Conservation (phyloP, 2,113 vertebrate species). For the Paramisgurnus dabryanus region DNA sequence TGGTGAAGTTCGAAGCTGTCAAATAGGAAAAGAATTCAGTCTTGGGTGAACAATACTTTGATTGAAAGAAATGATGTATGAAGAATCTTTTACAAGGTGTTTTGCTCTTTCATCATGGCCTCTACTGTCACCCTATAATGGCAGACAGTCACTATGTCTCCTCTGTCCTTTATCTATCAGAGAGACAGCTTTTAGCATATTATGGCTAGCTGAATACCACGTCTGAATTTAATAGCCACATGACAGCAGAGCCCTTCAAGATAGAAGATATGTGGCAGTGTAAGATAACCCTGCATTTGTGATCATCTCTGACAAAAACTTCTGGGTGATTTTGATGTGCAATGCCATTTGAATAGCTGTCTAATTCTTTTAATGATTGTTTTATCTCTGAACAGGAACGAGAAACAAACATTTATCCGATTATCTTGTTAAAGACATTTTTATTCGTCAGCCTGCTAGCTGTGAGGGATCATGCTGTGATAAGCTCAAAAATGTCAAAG, state of each 20-base stretch:
- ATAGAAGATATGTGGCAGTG: background rate
- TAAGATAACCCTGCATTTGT: conserved; percentile 5
- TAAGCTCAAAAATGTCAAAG: background rate
- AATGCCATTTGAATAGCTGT: background rate
- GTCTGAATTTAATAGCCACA: conserved; percentile 31
- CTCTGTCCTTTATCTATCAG: conserved; percentile 10
- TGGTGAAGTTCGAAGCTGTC: too few species aligned
- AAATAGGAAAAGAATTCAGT: background rate
- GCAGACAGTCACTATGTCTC: background rate
- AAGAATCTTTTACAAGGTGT: background rate
- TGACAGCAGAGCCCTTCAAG: conserved; percentile 22
- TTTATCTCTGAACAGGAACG: background rate
- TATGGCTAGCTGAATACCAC: conserved; percentile 9
- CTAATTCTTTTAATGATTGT: background rate
- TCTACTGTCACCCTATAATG: conserved; percentile 30
- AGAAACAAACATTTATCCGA: background rate
- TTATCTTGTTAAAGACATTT: background rate
- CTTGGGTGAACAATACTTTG: background rate
- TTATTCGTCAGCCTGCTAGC: background rate
- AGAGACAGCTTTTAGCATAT: conserved; percentile 12
- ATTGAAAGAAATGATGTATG: background rate
- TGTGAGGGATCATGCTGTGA: background rate
- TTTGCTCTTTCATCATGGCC: conserved; percentile 30
- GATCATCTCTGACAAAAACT: conserved; percentile 19
- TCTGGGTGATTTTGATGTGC: background rate